A percentile compares a stretch with the other conserved stretches of the same genome.
These are phyloP conservation scores for Xestia c-nigrum DNA, from an alignment of 2,888 invertebrate genomes.

Conservation along the genomic window DNA sequence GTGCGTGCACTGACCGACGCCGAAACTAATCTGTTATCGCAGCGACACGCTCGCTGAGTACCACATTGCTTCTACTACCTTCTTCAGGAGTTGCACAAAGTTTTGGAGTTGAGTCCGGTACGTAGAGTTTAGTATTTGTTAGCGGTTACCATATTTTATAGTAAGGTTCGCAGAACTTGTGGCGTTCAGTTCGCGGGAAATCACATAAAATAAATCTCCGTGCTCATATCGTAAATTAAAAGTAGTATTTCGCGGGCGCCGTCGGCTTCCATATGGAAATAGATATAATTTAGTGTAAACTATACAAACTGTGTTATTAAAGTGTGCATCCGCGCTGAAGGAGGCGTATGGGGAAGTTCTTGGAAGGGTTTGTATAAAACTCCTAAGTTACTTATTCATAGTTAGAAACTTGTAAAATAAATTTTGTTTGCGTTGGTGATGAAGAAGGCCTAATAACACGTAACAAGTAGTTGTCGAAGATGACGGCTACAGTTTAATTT, in stretches of 20 bases:
- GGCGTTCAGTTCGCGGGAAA: conserved; percentile 45
- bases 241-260: conserved; percentile 48
- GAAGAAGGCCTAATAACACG: background rate
- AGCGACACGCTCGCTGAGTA: conserved; percentile 24
- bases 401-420: conserved; percentile 1
- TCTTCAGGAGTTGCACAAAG: conserved; percentile 43
- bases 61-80: conserved; percentile 1
- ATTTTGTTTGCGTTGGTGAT: background rate
- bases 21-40: conserved; percentile 57
- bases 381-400: background rate
- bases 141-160: conserved; percentile 19
- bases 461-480: background rate
- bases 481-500: conserved; percentile 4
- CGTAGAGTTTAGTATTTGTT: conserved; percentile 43
- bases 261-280: conserved; percentile 37
- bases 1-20: conserved; percentile 17
- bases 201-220: conserved; percentile 58
- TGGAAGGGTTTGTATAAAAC: conserved; percentile 19
- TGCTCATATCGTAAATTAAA: conserved; percentile 62
- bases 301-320: background rate
- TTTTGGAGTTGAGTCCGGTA: conserved; percentile 45
- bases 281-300: conserved; percentile 31
- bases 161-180: conserved; percentile 32
- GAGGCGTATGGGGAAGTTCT: background rate
- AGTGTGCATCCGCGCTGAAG: conserved; percentile 12